These are phyloP conservation scores for Oceanodroma leucorhoa DNA, from an alignment of 2,797 vertebrate genomes.

Conservation along the genomic window DNA sequence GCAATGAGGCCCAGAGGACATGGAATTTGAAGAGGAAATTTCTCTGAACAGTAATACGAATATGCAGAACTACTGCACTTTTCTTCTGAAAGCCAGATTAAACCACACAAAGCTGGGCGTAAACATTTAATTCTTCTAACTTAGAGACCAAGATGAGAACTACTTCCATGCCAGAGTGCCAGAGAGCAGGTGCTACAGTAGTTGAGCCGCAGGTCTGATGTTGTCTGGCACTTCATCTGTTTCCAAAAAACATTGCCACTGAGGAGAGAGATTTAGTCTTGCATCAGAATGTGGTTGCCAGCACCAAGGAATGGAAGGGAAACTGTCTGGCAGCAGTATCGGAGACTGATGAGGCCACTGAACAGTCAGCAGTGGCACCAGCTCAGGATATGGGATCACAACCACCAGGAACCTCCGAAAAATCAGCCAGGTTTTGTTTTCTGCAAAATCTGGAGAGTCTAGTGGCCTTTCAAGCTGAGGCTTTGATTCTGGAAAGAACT, in stretches of 20 bases:
- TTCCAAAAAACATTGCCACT: background rate
- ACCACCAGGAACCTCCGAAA: background rate
- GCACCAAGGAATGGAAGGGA: background rate
- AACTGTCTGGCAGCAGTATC: background rate
- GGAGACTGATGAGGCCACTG: background rate
- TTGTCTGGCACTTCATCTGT: background rate
- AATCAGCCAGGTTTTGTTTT: background rate
- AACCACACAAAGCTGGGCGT: background rate
- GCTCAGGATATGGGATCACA: background rate
- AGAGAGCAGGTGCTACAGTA: slow-evolving; percentile 5
- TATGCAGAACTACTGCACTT: background rate
- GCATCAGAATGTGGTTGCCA: background rate
- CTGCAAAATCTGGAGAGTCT: background rate
- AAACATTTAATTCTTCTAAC: background rate
- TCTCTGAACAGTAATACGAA: background rate
- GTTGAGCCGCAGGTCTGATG: background rate
- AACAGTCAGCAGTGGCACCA: background rate
- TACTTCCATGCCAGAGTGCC: background rate
- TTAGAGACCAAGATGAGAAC: background rate
- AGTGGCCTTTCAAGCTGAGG: background rate
- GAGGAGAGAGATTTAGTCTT: background rate
- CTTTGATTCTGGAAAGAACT: background rate
- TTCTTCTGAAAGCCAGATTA: background rate
- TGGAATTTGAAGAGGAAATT: background rate
- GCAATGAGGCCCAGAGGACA: background rate